phyloP scores from a whole-genome alignment of 2,113 vertebrate species.

The Atractosteus spatula region DNA sequence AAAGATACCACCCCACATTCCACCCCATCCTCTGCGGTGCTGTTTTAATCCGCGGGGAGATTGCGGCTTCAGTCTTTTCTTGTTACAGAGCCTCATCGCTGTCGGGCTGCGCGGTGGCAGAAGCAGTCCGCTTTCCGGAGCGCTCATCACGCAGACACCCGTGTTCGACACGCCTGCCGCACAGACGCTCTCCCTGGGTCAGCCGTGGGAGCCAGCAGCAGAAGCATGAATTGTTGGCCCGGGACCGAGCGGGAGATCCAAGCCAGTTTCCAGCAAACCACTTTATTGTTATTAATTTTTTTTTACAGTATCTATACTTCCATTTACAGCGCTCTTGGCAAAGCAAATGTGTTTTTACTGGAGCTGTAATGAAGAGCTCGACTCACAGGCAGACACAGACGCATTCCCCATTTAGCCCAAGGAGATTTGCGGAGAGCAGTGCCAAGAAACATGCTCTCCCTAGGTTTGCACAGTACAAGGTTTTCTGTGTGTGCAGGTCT shows the following conservation, averaged over 20 bases:
- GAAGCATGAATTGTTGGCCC: conserved; percentile 34
- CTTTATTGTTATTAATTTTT: conserved; percentile 50
- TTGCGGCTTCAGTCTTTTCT: too few species aligned
- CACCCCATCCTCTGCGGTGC: neutral
- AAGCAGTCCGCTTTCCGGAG: too few species aligned
- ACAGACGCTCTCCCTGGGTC: too few species aligned
- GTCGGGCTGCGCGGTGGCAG: too few species aligned
- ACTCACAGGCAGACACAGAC: conserved; percentile 37
- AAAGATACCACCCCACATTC: neutral
- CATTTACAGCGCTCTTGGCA: conserved; percentile 41
- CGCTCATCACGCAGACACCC: too few species aligned
- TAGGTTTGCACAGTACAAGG: conserved; percentile 30
- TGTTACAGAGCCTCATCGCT: too few species aligned
- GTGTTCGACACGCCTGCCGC: too few species aligned
- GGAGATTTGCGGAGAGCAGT: conserved; percentile 22
- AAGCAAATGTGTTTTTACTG: conserved; percentile 38
- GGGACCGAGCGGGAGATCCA: conserved; percentile 42
- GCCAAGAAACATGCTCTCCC: conserved; percentile 45
- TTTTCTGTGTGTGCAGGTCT: conserved; percentile 29
- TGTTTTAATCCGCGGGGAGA: neutral
- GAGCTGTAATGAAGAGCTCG: conserved; percentile 52
- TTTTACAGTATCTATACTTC: conserved; percentile 35
- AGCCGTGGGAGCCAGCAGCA: too few species aligned
- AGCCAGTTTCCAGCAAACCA: conserved; percentile 51
- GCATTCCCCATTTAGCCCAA: conserved; percentile 41